Conservation (phyloP, 2,888 invertebrate species). For the Julus scanicus region DNA sequence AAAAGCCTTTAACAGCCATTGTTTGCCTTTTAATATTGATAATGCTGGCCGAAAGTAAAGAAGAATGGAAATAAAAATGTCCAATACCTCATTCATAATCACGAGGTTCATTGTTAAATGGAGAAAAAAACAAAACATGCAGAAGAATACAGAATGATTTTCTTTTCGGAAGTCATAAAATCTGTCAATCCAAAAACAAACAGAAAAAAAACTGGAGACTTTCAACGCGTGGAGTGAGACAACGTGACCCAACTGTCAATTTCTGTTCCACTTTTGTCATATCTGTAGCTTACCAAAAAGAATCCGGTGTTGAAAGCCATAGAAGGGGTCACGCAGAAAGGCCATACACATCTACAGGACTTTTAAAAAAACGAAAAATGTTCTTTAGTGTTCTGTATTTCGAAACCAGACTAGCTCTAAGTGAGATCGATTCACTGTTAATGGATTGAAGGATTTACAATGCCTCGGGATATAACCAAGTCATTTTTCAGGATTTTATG, state of each 20-base stretch:
- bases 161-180: not conserved
- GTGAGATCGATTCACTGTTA: not conserved
- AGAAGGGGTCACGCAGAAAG: constrained; percentile 13
- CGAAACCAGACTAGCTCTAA: not conserved
- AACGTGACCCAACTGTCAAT: constrained; percentile 35
- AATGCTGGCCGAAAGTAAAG: not conserved
- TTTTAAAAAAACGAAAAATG: not conserved
- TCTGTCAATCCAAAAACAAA: constrained; percentile 20
- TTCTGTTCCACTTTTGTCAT: constrained; percentile 23
- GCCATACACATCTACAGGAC: not conserved
- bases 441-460: not conserved
- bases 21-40: constrained; percentile 6
- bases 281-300: not conserved
- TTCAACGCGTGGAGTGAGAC: not conserved
- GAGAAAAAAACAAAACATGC: not conserved
- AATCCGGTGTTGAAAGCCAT: not conserved
- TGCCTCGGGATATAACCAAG: not conserved
- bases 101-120: not conserved
- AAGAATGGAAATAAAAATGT: not conserved
- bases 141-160: not conserved
- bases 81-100: not conserved
- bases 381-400: not conserved
- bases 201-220: not conserved
- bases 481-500: constrained; percentile 26
- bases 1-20: not conserved